These are phyloP conservation scores for Omphaloscelis lunosa DNA, from an alignment of 2,888 invertebrate species.

Conservation along the genomic window DNA sequence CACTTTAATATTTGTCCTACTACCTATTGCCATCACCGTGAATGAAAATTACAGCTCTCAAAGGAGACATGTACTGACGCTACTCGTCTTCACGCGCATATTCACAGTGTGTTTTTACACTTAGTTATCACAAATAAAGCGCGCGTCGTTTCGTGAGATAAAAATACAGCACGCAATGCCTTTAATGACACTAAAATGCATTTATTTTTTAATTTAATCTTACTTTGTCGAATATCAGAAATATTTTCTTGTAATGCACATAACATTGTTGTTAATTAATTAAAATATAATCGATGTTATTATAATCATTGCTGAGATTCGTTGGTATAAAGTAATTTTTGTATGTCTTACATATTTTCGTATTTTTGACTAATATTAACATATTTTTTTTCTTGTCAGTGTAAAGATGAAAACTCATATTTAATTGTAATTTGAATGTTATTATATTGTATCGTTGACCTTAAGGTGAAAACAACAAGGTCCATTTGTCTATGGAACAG, in stretches of 20 bases:
- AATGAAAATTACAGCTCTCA: too few species aligned
- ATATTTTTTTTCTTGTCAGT: neutral
- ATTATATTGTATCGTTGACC: too few species aligned
- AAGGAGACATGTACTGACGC: too few species aligned
- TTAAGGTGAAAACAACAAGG: too few species aligned
- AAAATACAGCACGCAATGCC: neutral
- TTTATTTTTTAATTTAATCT: neutral
- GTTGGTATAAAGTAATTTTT: slow-evolving; percentile 10
- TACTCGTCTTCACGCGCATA: neutral
- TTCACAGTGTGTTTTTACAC: neutral
- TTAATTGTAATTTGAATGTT: neutral
- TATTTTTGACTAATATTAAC: neutral
- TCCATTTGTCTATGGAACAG: too few species aligned
- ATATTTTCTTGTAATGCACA: neutral
- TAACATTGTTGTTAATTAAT: slow-evolving; percentile 5
- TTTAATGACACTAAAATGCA: too few species aligned
- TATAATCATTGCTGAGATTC: slow-evolving; percentile 32
- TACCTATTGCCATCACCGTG: too few species aligned
- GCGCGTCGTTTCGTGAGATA: neutral
- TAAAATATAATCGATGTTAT: slow-evolving; percentile 31
- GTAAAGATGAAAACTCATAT: neutral
- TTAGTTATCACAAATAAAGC: neutral
- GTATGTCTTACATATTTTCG: neutral
- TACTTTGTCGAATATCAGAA: neutral
- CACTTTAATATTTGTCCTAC: too few species aligned